Base-by-base conservation (phyloP, 2,113 vertebrate genomes). In the Hippoglossus stenolepis region DNA sequence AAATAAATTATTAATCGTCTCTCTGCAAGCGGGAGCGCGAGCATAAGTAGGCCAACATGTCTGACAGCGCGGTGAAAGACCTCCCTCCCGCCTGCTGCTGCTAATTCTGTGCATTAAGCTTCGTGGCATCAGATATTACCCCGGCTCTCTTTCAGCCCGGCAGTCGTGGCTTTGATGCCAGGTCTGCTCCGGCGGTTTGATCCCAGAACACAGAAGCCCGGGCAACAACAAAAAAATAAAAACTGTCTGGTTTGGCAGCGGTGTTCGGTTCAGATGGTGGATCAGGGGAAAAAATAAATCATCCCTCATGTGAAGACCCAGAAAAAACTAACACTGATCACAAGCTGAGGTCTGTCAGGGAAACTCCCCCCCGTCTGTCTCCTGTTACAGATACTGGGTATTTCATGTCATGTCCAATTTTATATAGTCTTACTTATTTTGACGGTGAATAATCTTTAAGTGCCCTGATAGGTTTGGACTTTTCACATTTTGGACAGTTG, bases 31-130 rank as follows among this genome's bases (percentile, higher is more conserved):
- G 28, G 73, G 74, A 80, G 75, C 69, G 54, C 13, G 0, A 62
- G 73, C 20, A 57, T 51, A 90, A 87, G 80, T 91, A 90, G 90
- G 89, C 73, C 89, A 90, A 80, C 86, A 80, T 87, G 89, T 89
- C 85, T 90, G 85, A 77, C 70, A 5, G 45, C n/a, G 63, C 13
- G 18, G 58, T 51, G 65, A 61, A 60, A 61, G 62, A 59, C 64
- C 54, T 75, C 81, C 43, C 70, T 51, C 67, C 67, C 71, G 54
- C 71, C 15, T 43, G 59, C 69, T 5, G 21, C 12, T 21, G 28
- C 49, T 75, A 66, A 70, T 78, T 70, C 81, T 64, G 61, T 76
- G 72, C 78, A 61, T 82, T 75, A 71, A 17, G 69, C 56, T 79
- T 80, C 38, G 38, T 3, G 17, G 64, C 51, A 31, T 79, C 49